These are phyloP conservation scores for Propithecus perrieri DNA, from an alignment of 2,797 vertebrate genomes.

Conservation along the genomic window DNA sequence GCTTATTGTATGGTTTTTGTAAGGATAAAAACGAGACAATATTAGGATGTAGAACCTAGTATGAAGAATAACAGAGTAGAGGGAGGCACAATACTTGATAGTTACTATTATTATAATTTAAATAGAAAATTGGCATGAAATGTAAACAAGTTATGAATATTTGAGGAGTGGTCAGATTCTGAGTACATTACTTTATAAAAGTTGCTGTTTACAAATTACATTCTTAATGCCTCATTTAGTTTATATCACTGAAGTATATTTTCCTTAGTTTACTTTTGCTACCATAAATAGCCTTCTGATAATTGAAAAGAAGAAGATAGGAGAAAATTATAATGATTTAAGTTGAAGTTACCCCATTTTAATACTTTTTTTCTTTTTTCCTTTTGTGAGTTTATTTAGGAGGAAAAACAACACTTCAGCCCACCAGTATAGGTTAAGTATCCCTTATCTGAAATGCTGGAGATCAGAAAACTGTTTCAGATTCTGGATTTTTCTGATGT, in stretches of 20 bases:
- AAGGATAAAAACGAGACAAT: background rate
- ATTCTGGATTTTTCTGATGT: background rate
- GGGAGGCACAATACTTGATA: background rate
- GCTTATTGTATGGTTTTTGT: background rate
- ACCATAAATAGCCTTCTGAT: conserved; percentile 65
- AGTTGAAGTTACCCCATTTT: conserved; percentile 74
- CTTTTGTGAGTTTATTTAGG: conserved; percentile 56
- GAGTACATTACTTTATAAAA: conserved; percentile 75
- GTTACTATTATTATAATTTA: background rate
- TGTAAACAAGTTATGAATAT: conserved; percentile 8
- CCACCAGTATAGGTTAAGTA: background rate
- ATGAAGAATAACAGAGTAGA: background rate
- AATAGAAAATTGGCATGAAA: conserved; percentile 9
- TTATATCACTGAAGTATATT: background rate
- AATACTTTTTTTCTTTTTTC: background rate
- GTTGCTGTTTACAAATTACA: conserved; percentile 56
- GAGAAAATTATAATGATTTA: conserved; percentile 79
- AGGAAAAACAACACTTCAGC: conserved; percentile 5
- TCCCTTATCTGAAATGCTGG: background rate
- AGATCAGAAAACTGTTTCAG: background rate
- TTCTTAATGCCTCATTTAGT: conserved; percentile 13
- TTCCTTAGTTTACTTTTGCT: conserved; percentile 76
- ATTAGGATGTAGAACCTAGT: background rate
- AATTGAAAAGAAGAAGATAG: conserved; percentile 30
- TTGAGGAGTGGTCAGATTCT: conserved; percentile 52